Evolutionary conservation across 1,140 invertebrate species (phyloP), one percentile per base, ranked within the genome.

Genomic region (Bactericera cockerelli): DNA sequence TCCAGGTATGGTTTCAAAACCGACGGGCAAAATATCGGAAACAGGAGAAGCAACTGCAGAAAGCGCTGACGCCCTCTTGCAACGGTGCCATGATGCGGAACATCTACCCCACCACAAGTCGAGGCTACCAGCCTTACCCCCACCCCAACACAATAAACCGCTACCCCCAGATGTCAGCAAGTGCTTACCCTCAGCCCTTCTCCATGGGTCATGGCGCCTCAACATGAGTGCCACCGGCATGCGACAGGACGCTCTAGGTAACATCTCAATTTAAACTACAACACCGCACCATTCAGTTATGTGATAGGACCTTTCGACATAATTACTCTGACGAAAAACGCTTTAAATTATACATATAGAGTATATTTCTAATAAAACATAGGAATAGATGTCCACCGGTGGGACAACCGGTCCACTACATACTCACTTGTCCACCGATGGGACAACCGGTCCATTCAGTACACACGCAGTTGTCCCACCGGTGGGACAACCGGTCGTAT

Each of bases 41-140:
- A 74, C 94, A 98, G 70, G 93, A 98, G 73, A 97, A 96, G 70
- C 93, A 98, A 72, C 76, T 98, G 63, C 94, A 98, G 73, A 97
- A 97, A 74, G 90, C 88, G 31, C 71, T 92, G 57, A 88, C 87
- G 54, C 88, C 89, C 36, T 87, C 89, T 56, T 97, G 93, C 74
- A 95, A 95, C 75, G 92, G 92, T 62, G 88, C 89, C 73, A 96
- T 97, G 91, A 89, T 89, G 85, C 77, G 93, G 64, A 97, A 97
- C 74, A 95, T 97, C 71, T 95, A 98, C 76, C 93, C 90, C 38
- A 85, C 87, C 66, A 82, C 82, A 59, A 79, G 78, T 55, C 79
- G 89, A 64, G 86, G 87, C 61, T 93, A 93, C 76, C 90, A 94
- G 73, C 87, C 88, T 26, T 95, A 95, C 77, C 89, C 89, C 24